phyloP scores from a whole-genome alignment of 2,113 vertebrate genomes.

The Struthio camelus region DNA sequence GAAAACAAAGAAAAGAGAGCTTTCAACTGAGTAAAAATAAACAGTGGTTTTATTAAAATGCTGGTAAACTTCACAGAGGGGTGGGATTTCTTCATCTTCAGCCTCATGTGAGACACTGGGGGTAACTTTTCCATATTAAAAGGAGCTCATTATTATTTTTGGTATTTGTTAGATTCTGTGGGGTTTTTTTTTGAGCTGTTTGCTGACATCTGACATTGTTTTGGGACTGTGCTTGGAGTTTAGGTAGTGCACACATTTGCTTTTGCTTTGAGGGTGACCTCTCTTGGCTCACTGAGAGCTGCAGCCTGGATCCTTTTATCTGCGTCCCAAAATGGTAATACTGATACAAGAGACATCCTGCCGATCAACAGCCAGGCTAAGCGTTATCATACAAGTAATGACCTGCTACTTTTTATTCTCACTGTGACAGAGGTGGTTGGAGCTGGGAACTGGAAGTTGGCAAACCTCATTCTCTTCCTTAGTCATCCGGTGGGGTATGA shows the following conservation, averaged over 20 bases:
- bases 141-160: background rate
- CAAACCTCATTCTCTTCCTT: background rate
- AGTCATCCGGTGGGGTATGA: background rate
- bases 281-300: background rate
- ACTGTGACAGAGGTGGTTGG: background rate
- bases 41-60: background rate
- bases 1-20: constrained; percentile 2
- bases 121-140: constrained; percentile 47
- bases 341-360: background rate
- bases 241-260: background rate
- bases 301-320: background rate
- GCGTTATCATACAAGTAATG: fast-evolving
- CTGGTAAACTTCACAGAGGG: background rate
- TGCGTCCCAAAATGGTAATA: background rate
- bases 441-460: background rate
- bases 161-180: background rate
- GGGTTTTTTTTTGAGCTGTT: constrained; percentile 10
- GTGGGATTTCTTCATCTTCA: constrained; percentile 48
- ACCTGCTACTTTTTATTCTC: background rate
- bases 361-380: fast-evolving
- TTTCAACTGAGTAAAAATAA: constrained; percentile 53
- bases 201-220: constrained; percentile 24
- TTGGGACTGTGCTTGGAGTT: background rate
- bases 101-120: background rate
- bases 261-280: background rate